These are phyloP conservation scores for Parotocinclus haroldoi DNA, from an alignment of 2,797 vertebrate genomes.

Conservation along the genomic window DNA sequence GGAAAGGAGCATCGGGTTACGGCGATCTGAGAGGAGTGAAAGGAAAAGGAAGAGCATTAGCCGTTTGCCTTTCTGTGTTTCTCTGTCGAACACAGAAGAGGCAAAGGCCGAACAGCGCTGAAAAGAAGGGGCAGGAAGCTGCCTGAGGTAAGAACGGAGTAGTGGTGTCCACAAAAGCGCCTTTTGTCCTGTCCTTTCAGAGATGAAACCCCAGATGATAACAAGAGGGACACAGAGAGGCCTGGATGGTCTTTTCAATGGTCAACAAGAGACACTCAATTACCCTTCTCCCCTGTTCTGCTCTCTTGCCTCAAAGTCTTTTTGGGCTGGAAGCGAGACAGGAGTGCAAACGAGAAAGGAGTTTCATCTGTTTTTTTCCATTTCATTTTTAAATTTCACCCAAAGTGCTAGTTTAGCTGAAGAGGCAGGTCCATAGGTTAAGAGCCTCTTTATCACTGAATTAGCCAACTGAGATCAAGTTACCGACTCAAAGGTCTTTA, in stretches of 20 bases:
- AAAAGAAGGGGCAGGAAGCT: constrained; percentile 46
- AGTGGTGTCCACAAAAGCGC: constrained; percentile 51
- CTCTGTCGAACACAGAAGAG: constrained; percentile 48
- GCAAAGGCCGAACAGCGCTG: constrained; percentile 30
- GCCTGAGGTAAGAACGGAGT: constrained; percentile 38
- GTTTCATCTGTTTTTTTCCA: no score
- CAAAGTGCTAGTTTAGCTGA: no score
- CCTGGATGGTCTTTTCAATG: constrained; percentile 29
- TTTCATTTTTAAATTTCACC: no score
- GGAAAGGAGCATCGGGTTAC: constrained; percentile 6
- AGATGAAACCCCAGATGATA: constrained; percentile 63
- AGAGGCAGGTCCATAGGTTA: no score
- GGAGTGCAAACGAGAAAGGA: no score
- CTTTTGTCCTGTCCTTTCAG: constrained; percentile 54
- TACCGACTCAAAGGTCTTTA: no score
- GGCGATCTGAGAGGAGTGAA: constrained; percentile 6
- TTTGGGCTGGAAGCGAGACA: no score
- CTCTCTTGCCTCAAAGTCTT: constrained; percentile 28
- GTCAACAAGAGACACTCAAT: constrained; percentile 36
- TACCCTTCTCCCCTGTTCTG: constrained; percentile 30
- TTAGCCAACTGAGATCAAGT: no score
- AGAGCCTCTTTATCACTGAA: no score
- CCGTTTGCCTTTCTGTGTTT: constrained; percentile 34
- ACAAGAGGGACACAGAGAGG: constrained; percentile 41
- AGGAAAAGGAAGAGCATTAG: constrained; percentile 11